phyloP scores from a whole-genome alignment of 2,888 invertebrate species.

The Micoletzkya japonica region DNA sequence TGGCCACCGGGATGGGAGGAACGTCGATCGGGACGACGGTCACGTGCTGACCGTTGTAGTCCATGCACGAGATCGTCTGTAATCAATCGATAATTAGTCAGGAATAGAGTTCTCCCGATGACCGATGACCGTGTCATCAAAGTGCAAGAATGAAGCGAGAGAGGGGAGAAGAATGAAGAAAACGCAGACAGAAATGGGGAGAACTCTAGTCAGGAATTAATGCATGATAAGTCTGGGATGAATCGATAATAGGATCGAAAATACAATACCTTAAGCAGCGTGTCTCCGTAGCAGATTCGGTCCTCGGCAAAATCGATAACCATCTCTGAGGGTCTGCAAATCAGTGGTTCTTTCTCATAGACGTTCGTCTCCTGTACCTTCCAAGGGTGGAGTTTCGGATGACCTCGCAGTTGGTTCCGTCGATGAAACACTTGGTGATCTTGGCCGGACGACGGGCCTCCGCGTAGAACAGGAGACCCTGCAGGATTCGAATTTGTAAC shows the following conservation, averaged over 20 bases:
- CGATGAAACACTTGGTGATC: slow-evolving; percentile 87
- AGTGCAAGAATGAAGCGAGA: not conserved
- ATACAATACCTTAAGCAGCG: slow-evolving; percentile 71
- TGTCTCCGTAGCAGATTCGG: slow-evolving; percentile 67
- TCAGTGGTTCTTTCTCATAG: slow-evolving; percentile 72
- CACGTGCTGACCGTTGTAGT: slow-evolving; percentile 56
- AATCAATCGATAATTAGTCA: slow-evolving; percentile 75
- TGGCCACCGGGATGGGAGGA: slow-evolving; percentile 57
- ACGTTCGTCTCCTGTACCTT: slow-evolving; percentile 3
- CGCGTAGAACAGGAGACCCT: slow-evolving; percentile 83
- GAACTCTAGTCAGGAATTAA: not conserved
- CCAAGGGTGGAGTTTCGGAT: slow-evolving; percentile 62
- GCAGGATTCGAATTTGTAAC: slow-evolving; percentile 9
- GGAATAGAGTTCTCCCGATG: slow-evolving; percentile 87
- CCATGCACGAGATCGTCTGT: slow-evolving; percentile 63
- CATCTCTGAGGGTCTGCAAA: slow-evolving; percentile 65
- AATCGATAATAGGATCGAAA: not conserved
- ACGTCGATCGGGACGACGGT: slow-evolving; percentile 31
- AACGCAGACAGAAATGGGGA: not conserved
- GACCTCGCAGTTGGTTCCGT: slow-evolving; percentile 79
- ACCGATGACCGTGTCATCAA: slow-evolving; percentile 64
- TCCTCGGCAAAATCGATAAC: slow-evolving; percentile 65
- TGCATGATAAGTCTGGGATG: not conserved
- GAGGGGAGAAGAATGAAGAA: not conserved
- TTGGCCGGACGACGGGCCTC: slow-evolving; percentile 90